Percentiles rank a stretch among this genome's conserved stretches.
These are phyloP conservation scores for Chloroceryle aenea DNA, from an alignment of 2,113 vertebrate species.

Conservation along the genomic window DNA sequence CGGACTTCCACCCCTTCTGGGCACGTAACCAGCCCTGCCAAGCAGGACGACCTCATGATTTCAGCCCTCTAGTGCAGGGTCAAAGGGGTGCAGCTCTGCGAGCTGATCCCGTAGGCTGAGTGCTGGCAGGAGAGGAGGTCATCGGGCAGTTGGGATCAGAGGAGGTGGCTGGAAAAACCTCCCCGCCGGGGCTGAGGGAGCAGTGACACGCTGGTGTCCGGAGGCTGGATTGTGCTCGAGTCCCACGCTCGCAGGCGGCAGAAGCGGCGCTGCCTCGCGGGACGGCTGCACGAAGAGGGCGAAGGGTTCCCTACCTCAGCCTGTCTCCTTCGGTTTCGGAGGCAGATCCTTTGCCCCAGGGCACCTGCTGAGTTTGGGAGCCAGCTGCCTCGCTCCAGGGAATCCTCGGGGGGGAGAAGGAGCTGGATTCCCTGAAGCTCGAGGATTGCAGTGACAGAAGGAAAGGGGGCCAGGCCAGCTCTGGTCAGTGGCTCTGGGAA, in stretches of 20 bases:
- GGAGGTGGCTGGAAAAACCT: not conserved
- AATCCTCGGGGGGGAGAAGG: not conserved
- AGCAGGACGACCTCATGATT: conserved; percentile 83
- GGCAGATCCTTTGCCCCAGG: conserved; percentile 38
- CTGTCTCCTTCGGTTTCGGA: not conserved
- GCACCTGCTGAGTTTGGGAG: conserved; percentile 54
- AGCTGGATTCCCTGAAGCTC: not conserved
- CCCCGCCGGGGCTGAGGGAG: conserved; percentile 46
- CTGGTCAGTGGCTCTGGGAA: not conserved
- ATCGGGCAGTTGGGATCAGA: not conserved
- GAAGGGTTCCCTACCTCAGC: conserved; percentile 83
- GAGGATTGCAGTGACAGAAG: not conserved
- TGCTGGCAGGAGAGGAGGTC: conserved; percentile 43
- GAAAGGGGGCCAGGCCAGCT: not conserved
- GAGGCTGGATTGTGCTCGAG: conserved; percentile 57
- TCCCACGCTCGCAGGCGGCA: not conserved
- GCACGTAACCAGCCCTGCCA: conserved; percentile 71
- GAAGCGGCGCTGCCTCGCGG: not conserved
- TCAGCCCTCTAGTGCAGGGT: conserved; percentile 78
- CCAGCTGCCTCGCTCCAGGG: not conserved
- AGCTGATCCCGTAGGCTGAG: conserved; percentile 9
- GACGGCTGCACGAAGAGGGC: not conserved
- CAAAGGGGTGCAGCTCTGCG: not conserved
- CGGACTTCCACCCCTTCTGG: conserved; percentile 89
- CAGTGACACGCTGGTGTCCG: not conserved